Percentiles rank a stretch among this genome's conserved stretches.
Conservation (phyloP, 2,797 vertebrate species). For the Pangasius mekongensis region DNA sequence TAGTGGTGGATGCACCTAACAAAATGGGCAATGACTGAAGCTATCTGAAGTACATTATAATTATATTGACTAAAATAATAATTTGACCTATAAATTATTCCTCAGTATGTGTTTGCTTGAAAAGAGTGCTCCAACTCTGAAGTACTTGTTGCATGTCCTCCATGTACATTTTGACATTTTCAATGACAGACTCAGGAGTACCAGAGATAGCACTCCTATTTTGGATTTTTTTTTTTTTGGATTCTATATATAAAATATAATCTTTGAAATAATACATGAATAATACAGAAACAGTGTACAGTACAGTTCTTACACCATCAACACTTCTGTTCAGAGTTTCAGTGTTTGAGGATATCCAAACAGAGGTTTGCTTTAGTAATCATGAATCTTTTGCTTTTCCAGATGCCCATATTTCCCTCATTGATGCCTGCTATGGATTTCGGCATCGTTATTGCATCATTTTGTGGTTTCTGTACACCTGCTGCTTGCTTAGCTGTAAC, state of each 20-base stretch:
- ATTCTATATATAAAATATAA: too few relatives aligned
- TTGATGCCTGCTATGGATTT: constrained; percentile 35
- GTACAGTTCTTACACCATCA: background rate
- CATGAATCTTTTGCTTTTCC: background rate
- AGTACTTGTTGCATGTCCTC: background rate
- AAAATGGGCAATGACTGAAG: background rate
- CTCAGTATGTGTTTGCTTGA: background rate
- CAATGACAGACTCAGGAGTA: background rate
- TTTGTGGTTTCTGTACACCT: constrained; percentile 31
- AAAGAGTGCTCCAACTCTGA: background rate
- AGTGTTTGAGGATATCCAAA: background rate
- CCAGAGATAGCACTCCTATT: background rate
- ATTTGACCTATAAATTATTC: background rate
- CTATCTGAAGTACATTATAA: background rate
- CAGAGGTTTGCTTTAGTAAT: background rate
- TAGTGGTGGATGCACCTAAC: background rate
- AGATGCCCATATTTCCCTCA: constrained; percentile 30
- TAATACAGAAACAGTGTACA: background rate
- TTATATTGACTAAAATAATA: background rate
- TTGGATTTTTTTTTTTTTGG: too few relatives aligned
- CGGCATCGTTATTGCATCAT: constrained; percentile 23
- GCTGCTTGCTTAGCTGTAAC: constrained; percentile 46
- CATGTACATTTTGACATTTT: background rate
- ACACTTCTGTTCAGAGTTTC: background rate
- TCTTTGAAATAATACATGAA: background rate